phyloP scores from a whole-genome alignment of 37 sponge, comb jelly and placozoan species.

The Spongilla lacustris region DNA sequence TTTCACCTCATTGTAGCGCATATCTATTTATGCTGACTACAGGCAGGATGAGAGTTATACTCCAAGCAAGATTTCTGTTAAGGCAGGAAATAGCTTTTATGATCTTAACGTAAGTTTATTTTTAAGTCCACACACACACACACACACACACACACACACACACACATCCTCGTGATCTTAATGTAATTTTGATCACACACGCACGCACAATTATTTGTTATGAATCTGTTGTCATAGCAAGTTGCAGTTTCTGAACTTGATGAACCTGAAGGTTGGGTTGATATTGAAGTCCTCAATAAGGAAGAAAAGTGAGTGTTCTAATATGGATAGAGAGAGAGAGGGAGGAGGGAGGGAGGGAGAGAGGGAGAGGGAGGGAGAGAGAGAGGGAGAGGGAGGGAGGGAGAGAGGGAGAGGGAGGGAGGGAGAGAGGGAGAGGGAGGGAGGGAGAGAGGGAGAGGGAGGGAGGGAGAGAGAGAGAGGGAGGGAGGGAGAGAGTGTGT shows the following conservation, averaged over 20 bases:
- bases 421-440: no score
- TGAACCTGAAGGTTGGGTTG: slow-evolving; percentile 90
- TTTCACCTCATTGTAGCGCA: slow-evolving; percentile 39
- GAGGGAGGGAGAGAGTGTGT: no score
- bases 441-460: no score
- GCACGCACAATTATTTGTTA: not conserved
- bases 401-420: no score
- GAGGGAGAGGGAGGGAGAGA: no score
- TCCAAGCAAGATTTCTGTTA: slow-evolving; percentile 86
- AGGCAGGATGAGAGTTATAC: slow-evolving; percentile 97
- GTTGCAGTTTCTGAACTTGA: slow-evolving; percentile 67
- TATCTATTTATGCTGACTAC: slow-evolving; percentile 83
- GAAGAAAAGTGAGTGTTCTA: slow-evolving; percentile 20
- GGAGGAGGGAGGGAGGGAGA: no score
- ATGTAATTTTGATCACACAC: no score
- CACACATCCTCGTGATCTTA: no score
- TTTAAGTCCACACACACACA: no score
- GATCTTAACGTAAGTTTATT: slow-evolving; percentile 64
- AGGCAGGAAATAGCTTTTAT: slow-evolving; percentile 76
- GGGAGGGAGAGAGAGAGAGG: no score
- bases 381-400: not conserved
- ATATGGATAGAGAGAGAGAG: no score
- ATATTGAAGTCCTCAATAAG: slow-evolving; percentile 57
- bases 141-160: no score
- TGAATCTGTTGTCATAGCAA: slow-evolving; percentile 41